Conservation (phyloP, 2,113 vertebrate genomes). For the Mungos mungo region DNA sequence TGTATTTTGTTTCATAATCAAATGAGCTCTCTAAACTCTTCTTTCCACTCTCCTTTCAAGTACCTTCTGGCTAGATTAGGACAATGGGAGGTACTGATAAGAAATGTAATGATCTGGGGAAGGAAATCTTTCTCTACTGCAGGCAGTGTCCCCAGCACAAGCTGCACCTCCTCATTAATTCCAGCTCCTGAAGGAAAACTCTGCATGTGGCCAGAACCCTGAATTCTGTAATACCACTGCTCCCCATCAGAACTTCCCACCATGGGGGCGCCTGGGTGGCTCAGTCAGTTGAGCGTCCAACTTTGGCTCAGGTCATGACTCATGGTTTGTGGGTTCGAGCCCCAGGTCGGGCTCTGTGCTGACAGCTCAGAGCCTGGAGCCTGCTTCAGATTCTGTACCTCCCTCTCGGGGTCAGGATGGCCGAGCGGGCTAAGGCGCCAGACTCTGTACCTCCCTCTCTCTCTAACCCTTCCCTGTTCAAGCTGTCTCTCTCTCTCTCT, state of each 20-base stretch:
- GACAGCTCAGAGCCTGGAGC: too few relatives aligned
- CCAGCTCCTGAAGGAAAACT: background rate
- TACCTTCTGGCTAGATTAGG: background rate
- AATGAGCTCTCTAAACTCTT: background rate
- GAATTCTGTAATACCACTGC: background rate
- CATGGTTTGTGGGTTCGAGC: too few relatives aligned
- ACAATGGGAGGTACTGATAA: background rate
- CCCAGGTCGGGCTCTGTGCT: too few relatives aligned
- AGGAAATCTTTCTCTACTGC: background rate
- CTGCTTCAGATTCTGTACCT: too few relatives aligned
- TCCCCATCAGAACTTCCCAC: background rate
- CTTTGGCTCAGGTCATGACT: too few relatives aligned
- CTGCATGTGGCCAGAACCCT: background rate
- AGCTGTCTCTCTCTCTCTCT: too few relatives aligned
- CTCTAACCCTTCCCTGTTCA: too few relatives aligned
- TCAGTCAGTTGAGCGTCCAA: background rate
- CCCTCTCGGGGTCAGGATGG: too few relatives aligned
- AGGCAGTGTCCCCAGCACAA: background rate
- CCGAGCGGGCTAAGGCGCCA: too few relatives aligned
- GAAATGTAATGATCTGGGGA: background rate
- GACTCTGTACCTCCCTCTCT: too few relatives aligned
- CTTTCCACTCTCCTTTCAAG: background rate
- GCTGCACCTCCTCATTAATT: too few relatives aligned
- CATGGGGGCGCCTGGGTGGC: background rate
- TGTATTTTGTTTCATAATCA: background rate